Percentiles rank a stretch among this genome's conserved stretches.
Conservation (phyloP, 1,140 invertebrate species). For the Drosophila watanabei region DNA sequence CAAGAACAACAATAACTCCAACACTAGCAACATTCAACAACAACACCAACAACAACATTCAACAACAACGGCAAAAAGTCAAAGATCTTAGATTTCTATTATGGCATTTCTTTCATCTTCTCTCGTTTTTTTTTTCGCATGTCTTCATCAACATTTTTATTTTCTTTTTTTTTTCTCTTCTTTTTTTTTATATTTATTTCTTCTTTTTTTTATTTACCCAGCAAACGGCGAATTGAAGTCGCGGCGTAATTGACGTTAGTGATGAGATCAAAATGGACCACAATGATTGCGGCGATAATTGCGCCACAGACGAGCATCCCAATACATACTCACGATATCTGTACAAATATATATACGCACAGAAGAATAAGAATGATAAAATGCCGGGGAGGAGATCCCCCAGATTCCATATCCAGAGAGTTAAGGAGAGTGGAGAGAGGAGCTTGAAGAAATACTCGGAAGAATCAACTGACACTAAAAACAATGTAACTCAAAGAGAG, state of each 20-base stretch:
- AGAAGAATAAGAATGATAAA: constrained; percentile 36
- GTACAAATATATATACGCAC: neutral
- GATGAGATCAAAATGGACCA: constrained; percentile 81
- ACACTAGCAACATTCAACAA: neutral
- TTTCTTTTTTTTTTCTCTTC: constrained; percentile 34
- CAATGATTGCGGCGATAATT: constrained; percentile 79
- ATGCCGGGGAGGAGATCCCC: constrained; percentile 8
- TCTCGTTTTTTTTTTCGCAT: constrained; percentile 10
- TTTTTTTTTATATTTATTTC: constrained; percentile 20
- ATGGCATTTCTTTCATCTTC: constrained; percentile 51
- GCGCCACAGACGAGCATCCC: constrained; percentile 62
- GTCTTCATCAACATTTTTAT: constrained; percentile 40
- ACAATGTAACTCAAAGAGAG: constrained; percentile 13
- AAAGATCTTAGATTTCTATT: constrained; percentile 63
- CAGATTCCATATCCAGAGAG: constrained; percentile 9
- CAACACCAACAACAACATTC: neutral
- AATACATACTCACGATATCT: constrained; percentile 21
- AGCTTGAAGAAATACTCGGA: constrained; percentile 5
- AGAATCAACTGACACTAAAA: constrained; percentile 21
- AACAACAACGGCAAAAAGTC: constrained; percentile 2
- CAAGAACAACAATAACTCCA: neutral
- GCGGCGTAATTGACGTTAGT: constrained; percentile 72
- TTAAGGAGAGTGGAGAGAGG: neutral
- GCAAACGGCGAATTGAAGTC: constrained; percentile 53
- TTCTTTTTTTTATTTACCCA: constrained; percentile 12